Percentiles rank a stretch among this genome's conserved stretches.
phyloP scores from a whole-genome alignment of 2,113 vertebrate genomes.

The Pachyramphus minor region DNA sequence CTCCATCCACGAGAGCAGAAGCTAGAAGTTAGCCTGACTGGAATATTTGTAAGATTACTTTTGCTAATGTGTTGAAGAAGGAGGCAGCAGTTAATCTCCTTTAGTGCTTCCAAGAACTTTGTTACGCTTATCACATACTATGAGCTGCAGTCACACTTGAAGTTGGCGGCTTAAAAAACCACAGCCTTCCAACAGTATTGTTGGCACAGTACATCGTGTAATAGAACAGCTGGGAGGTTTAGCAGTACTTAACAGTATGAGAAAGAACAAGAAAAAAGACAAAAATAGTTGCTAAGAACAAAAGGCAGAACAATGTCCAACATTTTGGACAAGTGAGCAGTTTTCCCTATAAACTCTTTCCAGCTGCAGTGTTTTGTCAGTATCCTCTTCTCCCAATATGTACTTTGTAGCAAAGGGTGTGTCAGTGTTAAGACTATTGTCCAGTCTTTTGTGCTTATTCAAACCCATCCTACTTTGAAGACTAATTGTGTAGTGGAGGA shows the following conservation, averaged over 20 bases:
- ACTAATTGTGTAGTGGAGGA: neutral
- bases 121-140: neutral
- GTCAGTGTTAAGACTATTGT: neutral
- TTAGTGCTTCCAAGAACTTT: neutral
- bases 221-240: neutral
- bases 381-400: neutral
- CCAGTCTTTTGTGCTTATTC: neutral
- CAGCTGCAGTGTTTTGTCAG: neutral
- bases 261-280: neutral
- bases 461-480: neutral
- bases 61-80: neutral
- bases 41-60: conserved; percentile 8
- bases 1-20: neutral
- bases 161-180: neutral
- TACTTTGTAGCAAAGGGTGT: neutral
- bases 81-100: neutral
- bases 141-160: neutral
- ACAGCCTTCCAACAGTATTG: neutral
- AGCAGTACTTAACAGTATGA: neutral
- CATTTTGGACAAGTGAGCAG: neutral
- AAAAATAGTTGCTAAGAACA: neutral
- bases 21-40: neutral
- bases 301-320: too few species aligned
- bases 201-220: neutral
- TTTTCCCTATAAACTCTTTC: neutral